Evolutionary conservation across 2,888 invertebrate species (phyloP).

Genomic region (Catonia carolina): DNA sequence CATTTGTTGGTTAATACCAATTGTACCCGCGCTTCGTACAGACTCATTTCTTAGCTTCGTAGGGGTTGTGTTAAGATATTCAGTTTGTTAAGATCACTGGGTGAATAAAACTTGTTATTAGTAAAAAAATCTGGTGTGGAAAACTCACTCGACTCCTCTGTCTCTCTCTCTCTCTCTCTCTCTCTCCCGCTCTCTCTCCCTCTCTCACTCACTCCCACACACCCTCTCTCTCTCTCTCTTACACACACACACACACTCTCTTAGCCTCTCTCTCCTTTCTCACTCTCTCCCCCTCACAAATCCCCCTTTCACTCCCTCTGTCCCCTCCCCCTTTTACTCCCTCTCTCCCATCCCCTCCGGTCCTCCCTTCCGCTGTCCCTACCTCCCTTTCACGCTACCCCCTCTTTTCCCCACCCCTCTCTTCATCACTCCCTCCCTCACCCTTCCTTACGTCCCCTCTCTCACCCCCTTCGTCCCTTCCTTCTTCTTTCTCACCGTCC

Average conservation of each 20-base stretch:
- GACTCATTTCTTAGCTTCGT: too few relatives aligned
- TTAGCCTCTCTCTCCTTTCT: neutral
- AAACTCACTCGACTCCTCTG: neutral
- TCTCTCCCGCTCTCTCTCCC: neutral
- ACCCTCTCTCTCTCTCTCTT: neutral
- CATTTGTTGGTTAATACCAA: too few relatives aligned
- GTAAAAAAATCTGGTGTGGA: too few relatives aligned
- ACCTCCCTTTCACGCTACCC: neutral
- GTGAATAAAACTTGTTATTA: too few relatives aligned
- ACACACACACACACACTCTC: too few relatives aligned
- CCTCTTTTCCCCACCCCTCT: neutral
- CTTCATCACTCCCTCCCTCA: neutral
- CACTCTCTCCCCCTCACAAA: neutral
- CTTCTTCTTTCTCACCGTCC: too few relatives aligned
- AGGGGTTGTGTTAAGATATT: too few relatives aligned
- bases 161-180: neutral
- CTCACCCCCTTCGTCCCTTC: too few relatives aligned
- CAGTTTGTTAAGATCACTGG: too few relatives aligned
- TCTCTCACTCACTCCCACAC: neutral
- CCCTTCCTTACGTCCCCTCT: neutral
- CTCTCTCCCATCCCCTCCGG: neutral
- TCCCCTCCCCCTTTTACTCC: neutral
- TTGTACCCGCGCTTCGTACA: too few relatives aligned
- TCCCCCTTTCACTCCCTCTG: neutral
- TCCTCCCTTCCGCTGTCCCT: neutral